These are phyloP conservation scores for Melanophora roralis DNA, from an alignment of 2,888 invertebrate species.

Conservation along the genomic window DNA sequence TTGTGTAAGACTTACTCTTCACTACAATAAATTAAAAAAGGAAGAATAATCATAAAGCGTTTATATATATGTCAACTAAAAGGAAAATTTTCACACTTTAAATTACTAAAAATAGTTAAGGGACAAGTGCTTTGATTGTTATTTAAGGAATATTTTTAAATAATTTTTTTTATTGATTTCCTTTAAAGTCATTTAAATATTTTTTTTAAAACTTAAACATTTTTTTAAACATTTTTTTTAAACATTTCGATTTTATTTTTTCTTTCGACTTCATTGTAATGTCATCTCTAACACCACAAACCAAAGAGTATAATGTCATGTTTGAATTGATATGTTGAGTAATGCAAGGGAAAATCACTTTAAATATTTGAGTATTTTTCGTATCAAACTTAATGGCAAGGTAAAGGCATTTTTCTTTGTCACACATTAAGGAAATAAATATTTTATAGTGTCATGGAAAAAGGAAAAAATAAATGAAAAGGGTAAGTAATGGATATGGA, in stretches of 20 bases:
- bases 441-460: too few species aligned
- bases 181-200: slow-evolving; percentile 34
- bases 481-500: too few species aligned
- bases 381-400: not conserved
- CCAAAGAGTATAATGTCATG: not conserved
- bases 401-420: not conserved
- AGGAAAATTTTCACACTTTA: too few species aligned
- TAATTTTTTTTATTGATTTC: not conserved
- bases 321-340: not conserved
- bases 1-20: too few species aligned
- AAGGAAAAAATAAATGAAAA: too few species aligned
- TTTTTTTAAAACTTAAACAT: too few species aligned
- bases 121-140: too few species aligned
- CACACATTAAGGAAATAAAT: not conserved
- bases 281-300: not conserved
- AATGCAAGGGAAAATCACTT: not conserved
- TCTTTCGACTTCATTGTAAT: not conserved
- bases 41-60: too few species aligned
- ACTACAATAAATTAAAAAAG: too few species aligned
- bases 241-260: not conserved
- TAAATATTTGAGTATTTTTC: not conserved
- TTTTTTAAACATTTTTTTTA: not conserved
- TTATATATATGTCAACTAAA: too few species aligned
- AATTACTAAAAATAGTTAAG: too few species aligned
- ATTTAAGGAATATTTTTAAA: too few species aligned